Conservation (phyloP, 2,888 invertebrate species). For the Timandra comae region DNA sequence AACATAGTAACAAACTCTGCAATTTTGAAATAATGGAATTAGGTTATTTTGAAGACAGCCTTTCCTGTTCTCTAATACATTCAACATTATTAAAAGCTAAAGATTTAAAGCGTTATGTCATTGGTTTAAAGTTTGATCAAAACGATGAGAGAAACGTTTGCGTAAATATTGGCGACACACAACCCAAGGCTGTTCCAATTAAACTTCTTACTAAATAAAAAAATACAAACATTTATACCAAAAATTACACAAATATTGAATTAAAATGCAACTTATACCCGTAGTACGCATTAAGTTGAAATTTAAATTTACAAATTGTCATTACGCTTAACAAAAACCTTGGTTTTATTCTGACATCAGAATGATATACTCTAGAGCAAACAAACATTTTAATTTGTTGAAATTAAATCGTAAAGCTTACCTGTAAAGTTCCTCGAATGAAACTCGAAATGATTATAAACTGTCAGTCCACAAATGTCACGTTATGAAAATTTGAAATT, state of each 20-base stretch:
- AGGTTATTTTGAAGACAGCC: no score
- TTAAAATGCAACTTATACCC: no score
- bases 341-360: conserved; percentile 13
- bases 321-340: conserved; percentile 13
- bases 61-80: no score
- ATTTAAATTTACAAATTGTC: conserved; percentile 10
- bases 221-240: no score
- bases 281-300: no score
- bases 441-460: conserved; percentile 31
- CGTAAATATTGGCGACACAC: conserved; percentile 53
- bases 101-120: conserved; percentile 39
- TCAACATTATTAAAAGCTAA: conserved; percentile 1
- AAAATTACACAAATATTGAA: no score
- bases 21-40: no score
- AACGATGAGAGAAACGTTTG: conserved; percentile 32
- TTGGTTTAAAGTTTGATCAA: conserved; percentile 35
- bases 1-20: no score
- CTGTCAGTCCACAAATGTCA: conserved; percentile 42
- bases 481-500: conserved; percentile 35
- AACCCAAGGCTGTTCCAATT: conserved; percentile 50
- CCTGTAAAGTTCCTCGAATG: conserved; percentile 39
- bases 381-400: conserved; percentile 9
- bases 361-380: conserved; percentile 16
- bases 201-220: conserved; percentile 17
- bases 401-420: conserved; percentile 21